Evolutionary conservation across 2,113 vertebrate species (phyloP).

Genomic region (Pagrus major): DNA sequence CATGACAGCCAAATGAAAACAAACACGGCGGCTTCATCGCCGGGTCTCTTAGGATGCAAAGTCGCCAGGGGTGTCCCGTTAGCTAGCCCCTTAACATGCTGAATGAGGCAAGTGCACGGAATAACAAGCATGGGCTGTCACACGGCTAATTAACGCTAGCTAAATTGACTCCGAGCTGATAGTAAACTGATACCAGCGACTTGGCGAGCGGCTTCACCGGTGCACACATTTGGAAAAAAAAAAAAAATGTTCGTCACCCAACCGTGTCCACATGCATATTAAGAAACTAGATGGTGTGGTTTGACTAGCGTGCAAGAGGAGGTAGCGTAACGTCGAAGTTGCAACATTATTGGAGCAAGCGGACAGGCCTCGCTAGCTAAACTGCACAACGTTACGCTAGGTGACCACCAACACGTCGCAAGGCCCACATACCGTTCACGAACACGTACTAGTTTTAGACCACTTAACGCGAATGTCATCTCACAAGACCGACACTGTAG

Average conservation of each 20-base stretch:
- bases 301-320: slow-evolving; percentile 7
- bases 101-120: slow-evolving; percentile 45
- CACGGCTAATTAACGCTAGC: slow-evolving; percentile 68
- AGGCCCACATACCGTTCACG: slow-evolving; percentile 67
- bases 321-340: slow-evolving; percentile 49
- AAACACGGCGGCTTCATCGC: slow-evolving; percentile 22
- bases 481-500: slow-evolving; percentile 19
- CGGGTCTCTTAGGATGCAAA: background rate
- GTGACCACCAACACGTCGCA: slow-evolving; percentile 66
- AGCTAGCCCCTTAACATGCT: slow-evolving; percentile 8
- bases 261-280: background rate
- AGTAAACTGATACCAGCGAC: slow-evolving; percentile 38
- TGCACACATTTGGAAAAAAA: slow-evolving; percentile 5
- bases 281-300: background rate
- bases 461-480: slow-evolving; percentile 67
- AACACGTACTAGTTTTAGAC: slow-evolving; percentile 55
- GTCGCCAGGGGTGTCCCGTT: slow-evolving; percentile 12
- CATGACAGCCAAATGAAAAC: slow-evolving; percentile 13
- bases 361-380: slow-evolving; percentile 71
- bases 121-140: slow-evolving; percentile 71
- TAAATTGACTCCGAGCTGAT: slow-evolving; percentile 38
- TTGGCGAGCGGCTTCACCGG: slow-evolving; percentile 10
- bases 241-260: background rate
- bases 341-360: slow-evolving; percentile 40
- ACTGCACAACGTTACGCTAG: slow-evolving; percentile 48